Conservation (phyloP, 2,888 invertebrate species). For the Octodonta nipae region DNA sequence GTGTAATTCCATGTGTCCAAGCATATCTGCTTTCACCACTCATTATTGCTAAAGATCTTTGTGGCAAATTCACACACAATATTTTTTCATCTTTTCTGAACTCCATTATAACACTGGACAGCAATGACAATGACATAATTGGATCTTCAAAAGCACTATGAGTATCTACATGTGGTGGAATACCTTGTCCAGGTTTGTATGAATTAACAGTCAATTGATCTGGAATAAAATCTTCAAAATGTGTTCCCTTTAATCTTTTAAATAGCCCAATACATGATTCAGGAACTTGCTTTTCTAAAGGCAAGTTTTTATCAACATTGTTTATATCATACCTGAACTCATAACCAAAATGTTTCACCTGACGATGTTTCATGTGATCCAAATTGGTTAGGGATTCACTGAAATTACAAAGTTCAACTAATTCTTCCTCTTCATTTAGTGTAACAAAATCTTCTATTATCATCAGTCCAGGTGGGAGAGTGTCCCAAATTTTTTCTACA, state of each 20-base stretch:
- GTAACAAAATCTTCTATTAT: slow-evolving; percentile 60
- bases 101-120: slow-evolving; percentile 76
- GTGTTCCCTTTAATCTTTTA: slow-evolving; percentile 37
- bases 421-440: slow-evolving; percentile 47
- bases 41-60: slow-evolving; percentile 66
- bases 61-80: slow-evolving; percentile 51
- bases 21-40: slow-evolving; percentile 55
- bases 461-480: slow-evolving; percentile 54
- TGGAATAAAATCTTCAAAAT: slow-evolving; percentile 40
- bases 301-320: slow-evolving; percentile 60
- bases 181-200: slow-evolving; percentile 79
- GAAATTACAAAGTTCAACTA: slow-evolving; percentile 43
- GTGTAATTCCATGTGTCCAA: slow-evolving; percentile 81
- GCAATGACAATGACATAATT: slow-evolving; percentile 75
- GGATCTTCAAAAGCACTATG: slow-evolving; percentile 86
- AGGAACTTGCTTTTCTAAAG: slow-evolving; percentile 58
- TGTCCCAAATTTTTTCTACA: slow-evolving; percentile 26
- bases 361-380: slow-evolving; percentile 60
- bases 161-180: slow-evolving; percentile 89
- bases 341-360: slow-evolving; percentile 83
- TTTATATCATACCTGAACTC: slow-evolving; percentile 82
- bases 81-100: slow-evolving; percentile 54
- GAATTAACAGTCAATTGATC: slow-evolving; percentile 78
- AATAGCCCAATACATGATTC: slow-evolving; percentile 52
- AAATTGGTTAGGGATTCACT: slow-evolving; percentile 36